Evolutionary conservation across 1,140 invertebrate genomes (phyloP).

Genomic region (Drosophila hydei): DNA sequence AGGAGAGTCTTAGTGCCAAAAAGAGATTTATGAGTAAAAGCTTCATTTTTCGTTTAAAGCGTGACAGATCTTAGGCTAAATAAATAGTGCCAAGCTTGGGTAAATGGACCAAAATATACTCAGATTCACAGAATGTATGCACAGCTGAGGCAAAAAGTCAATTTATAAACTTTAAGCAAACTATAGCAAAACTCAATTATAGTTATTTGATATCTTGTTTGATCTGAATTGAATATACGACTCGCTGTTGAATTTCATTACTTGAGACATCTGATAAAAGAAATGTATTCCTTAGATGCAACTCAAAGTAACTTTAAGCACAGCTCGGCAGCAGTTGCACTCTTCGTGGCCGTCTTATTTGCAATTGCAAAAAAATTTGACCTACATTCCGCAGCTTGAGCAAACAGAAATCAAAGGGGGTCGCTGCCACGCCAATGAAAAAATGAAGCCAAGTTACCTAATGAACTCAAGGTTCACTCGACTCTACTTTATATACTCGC

Average conservation of each 20-base stretch:
- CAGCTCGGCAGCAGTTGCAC: background rate
- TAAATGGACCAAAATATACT: too few relatives aligned
- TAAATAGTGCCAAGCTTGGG: too few relatives aligned
- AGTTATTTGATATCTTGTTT: background rate
- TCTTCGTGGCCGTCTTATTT: background rate
- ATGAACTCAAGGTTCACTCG: slow-evolving; percentile 44
- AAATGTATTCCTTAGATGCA: background rate
- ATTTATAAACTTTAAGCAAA: too few relatives aligned
- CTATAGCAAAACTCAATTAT: too few relatives aligned
- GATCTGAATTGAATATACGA: background rate
- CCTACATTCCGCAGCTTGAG: slow-evolving; percentile 26
- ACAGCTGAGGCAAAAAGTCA: too few relatives aligned
- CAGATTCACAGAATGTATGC: too few relatives aligned
- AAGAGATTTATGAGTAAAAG: too few relatives aligned
- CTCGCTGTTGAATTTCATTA: too few relatives aligned
- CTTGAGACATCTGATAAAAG: background rate
- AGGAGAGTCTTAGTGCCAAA: too few relatives aligned
- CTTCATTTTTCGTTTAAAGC: too few relatives aligned
- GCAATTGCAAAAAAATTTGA: slow-evolving; percentile 23
- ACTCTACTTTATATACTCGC: slow-evolving; percentile 17
- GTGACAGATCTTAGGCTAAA: too few relatives aligned
- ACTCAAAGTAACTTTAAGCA: background rate
- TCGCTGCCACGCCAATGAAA: background rate
- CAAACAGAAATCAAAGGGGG: slow-evolving; percentile 26
- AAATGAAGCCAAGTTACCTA: slow-evolving; percentile 29